Evolutionary conservation across 2,113 vertebrate genomes (phyloP).

Genomic region (Acrocephalus kingi): DNA sequence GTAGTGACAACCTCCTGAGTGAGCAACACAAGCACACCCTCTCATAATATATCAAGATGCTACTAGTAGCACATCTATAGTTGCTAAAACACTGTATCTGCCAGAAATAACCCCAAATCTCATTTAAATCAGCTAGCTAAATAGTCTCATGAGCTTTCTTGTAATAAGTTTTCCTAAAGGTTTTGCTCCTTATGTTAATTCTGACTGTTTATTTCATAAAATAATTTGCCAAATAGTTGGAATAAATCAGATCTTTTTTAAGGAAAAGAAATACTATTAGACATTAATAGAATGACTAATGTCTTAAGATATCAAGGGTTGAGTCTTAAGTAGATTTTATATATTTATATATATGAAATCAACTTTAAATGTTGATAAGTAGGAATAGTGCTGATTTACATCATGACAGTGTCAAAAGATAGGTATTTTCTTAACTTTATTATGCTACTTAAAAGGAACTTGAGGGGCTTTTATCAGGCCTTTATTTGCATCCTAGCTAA

Average conservation of each 20-base stretch:
- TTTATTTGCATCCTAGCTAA: background rate
- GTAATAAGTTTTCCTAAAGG: background rate
- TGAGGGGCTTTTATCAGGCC: background rate
- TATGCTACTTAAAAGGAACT: background rate
- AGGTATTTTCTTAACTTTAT: background rate
- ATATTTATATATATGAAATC: background rate
- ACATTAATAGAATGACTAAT: background rate
- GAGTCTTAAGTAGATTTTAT: background rate
- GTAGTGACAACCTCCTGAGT: too few relatives aligned
- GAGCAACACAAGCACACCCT: fast-evolving
- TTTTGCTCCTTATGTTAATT: background rate
- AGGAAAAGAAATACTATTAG: background rate
- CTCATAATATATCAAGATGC: background rate
- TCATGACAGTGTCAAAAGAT: background rate
- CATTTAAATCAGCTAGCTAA: background rate
- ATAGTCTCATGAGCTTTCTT: background rate
- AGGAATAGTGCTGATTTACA: background rate
- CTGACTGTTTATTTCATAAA: background rate
- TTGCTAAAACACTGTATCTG: background rate
- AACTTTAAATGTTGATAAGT: background rate
- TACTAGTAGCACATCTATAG: background rate
- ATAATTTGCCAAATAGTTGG: background rate
- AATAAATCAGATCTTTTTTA: background rate
- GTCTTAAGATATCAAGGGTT: background rate
- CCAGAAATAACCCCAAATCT: background rate